Percentiles rank a stretch among this genome's conserved stretches.
phyloP scores from a whole-genome alignment of 53 echinoderm and acorn worm species.

The Temnopleurus reevesii region DNA sequence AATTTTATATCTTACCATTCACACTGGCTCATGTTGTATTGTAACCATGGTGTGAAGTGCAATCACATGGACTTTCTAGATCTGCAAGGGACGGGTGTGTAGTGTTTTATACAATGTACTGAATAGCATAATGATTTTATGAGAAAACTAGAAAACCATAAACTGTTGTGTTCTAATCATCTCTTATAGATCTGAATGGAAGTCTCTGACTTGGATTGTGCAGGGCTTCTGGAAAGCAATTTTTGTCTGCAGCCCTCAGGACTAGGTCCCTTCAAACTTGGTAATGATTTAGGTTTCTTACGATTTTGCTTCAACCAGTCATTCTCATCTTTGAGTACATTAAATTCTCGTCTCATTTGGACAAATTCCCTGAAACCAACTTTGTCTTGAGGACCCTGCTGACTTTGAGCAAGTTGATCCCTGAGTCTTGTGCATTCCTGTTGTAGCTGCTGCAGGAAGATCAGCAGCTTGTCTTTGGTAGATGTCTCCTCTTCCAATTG shows the following conservation, averaged over 20 bases:
- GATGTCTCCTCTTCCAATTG: conserved; percentile 52
- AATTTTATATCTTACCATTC: no score
- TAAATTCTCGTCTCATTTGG: conserved; percentile 75
- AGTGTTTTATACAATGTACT: no score
- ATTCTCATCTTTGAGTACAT: conserved; percentile 74
- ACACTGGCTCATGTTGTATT: no score
- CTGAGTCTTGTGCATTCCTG: conserved; percentile 54
- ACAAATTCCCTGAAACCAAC: conserved; percentile 69
- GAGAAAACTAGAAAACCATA: neutral
- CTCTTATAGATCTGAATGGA: conserved; percentile 32
- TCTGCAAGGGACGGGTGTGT: no score
- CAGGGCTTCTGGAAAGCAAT: neutral
- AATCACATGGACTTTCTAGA: no score
- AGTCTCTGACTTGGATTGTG: conserved; percentile 41
- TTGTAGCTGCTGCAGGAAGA: conserved; percentile 61
- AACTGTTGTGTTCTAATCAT: neutral
- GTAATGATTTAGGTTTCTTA: conserved; percentile 64
- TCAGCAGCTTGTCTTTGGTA: conserved; percentile 71
- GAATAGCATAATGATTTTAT: no score
- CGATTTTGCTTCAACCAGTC: conserved; percentile 54
- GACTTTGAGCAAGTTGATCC: conserved; percentile 10
- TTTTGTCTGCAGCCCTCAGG: conserved; percentile 50
- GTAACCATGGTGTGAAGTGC: no score
- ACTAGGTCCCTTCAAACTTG: conserved; percentile 65
- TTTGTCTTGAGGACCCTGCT: conserved; percentile 26